Evolutionary conservation across 2,888 invertebrate species (phyloP).

Genomic region (Xylocampa areola): DNA sequence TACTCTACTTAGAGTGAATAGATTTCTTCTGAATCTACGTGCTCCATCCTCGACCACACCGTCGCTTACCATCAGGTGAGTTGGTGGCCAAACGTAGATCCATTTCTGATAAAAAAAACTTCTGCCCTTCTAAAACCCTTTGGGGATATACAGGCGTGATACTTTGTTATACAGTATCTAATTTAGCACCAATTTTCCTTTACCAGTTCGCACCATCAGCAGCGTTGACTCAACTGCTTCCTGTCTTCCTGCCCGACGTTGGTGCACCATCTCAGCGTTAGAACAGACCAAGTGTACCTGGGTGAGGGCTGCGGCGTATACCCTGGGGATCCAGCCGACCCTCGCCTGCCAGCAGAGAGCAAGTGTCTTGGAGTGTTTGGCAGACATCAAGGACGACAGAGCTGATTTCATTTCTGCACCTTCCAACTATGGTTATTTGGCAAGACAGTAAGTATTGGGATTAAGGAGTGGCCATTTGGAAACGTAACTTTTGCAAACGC

Average conservation of each 20-base stretch:
- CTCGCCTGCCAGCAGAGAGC: constrained; percentile 86
- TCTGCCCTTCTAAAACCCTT: too few relatives aligned
- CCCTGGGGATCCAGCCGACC: constrained; percentile 90
- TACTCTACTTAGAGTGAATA: too few relatives aligned
- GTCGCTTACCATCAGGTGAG: too few relatives aligned
- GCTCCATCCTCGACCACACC: too few relatives aligned
- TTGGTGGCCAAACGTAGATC: too few relatives aligned
- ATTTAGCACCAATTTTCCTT: background rate
- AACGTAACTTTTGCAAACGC: too few relatives aligned
- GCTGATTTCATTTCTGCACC: constrained; percentile 91
- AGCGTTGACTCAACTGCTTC: constrained; percentile 64
- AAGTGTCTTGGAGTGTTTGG: constrained; percentile 88
- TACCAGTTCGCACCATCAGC: constrained; percentile 75
- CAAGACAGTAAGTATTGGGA: constrained; percentile 91
- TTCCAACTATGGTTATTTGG: constrained; percentile 91
- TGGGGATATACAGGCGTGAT: too few relatives aligned
- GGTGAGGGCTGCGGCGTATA: constrained; percentile 88
- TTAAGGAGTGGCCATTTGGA: too few relatives aligned
- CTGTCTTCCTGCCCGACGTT: constrained; percentile 83
- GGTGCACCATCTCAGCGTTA: constrained; percentile 89
- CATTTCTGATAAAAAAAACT: too few relatives aligned
- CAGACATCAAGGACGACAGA: constrained; percentile 81
- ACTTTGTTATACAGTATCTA: too few relatives aligned
- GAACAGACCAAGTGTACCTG: constrained; percentile 91
- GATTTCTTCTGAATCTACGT: too few relatives aligned